Percentiles rank a stretch among this genome's conserved stretches.
Evolutionary conservation across 2,888 invertebrate genomes (phyloP).

Genomic region (Orgyia antiqua): DNA sequence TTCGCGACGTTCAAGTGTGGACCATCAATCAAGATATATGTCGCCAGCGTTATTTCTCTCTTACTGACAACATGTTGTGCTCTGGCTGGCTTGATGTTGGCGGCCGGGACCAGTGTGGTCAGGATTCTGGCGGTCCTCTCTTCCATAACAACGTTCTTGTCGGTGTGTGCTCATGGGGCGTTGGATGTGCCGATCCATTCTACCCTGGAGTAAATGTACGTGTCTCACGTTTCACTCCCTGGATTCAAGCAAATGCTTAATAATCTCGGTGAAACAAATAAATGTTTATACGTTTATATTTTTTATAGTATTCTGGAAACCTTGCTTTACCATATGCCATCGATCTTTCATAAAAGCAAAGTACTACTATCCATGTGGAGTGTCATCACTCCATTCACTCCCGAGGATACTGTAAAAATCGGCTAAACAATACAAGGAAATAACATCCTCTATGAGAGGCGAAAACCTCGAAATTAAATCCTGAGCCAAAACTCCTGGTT

Average conservation of each 20-base stretch:
- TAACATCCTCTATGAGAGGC: too few relatives aligned
- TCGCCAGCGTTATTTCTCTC: conserved; percentile 24
- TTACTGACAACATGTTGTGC: conserved; percentile 48
- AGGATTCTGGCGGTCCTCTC: conserved; percentile 40
- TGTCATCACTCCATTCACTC: too few relatives aligned
- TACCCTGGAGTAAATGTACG: conserved; percentile 23
- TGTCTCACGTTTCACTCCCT: conserved; percentile 8
- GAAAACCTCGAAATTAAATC: too few relatives aligned
- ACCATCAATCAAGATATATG: conserved; percentile 33
- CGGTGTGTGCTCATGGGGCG: conserved; percentile 40
- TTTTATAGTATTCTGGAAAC: too few relatives aligned
- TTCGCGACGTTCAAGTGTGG: conserved; percentile 39
- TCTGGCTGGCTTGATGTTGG: conserved; percentile 37
- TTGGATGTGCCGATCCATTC: conserved; percentile 26
- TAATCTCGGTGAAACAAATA: too few relatives aligned
- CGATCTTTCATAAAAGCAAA: too few relatives aligned
- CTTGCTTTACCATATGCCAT: too few relatives aligned
- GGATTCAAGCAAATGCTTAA: conserved; percentile 12
- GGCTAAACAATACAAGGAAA: too few relatives aligned
- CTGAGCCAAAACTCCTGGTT: too few relatives aligned
- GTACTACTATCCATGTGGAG: conserved; percentile 5
- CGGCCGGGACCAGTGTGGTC: conserved; percentile 39
- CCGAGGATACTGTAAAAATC: too few relatives aligned
- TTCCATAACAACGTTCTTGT: conserved; percentile 35
- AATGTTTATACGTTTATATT: too few relatives aligned